Base-by-base conservation (phyloP, 2,888 invertebrate genomes). In the Zaprionus bogoriensis region DNA sequence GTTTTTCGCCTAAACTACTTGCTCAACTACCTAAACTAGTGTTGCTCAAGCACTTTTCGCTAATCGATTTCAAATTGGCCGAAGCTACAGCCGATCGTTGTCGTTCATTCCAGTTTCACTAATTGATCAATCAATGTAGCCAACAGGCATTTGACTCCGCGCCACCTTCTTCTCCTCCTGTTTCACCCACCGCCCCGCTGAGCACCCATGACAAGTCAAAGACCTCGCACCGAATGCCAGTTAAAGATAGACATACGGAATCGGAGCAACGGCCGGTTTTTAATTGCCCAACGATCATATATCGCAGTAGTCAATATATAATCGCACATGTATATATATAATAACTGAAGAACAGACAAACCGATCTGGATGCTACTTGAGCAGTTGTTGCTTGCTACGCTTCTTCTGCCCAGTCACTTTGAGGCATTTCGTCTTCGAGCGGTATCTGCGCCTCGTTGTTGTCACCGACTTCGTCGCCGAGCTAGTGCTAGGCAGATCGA, bases 81-180 rank as follows among this genome's bases (percentile, higher is more conserved):
- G 12, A 32, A 39, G 28, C 48, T 7, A n/a, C n/a, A n/a, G n/a
- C n/a, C n/a, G 14, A 36, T 14, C 19, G 36, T 3, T 17, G 14
- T 14, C 14, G 7, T 51, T 44, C 36, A 58, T 59, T 53, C 59
- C 53, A 53, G 60, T 53, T 53, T 45, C 27, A 7, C 53, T 53
- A 60, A 60, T 60, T 60, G 60, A 60, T 60, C 60, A 60, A 60
- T 60, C 60, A 54, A 46, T 47, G 23, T 50, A 22, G 17, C n/a
- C 45, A 45, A 19, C 27, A 7, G 9, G n/a, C n/a, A n/a, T n/a
- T n/a, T n/a, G n/a, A n/a, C n/a, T n/a, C n/a, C 25, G 12, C n/a
- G 4, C 28, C 4, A 28, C 41, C 41, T 17, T 4, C 41, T 41
- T 5, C 7, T 17, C 22, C n/a, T 14, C 3, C n/a, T 12, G 9